Evolutionary conservation across 2,888 invertebrate genomes (phyloP), one percentile per base, ranked within the genome.

Genomic region (Drosophila antonietae): DNA sequence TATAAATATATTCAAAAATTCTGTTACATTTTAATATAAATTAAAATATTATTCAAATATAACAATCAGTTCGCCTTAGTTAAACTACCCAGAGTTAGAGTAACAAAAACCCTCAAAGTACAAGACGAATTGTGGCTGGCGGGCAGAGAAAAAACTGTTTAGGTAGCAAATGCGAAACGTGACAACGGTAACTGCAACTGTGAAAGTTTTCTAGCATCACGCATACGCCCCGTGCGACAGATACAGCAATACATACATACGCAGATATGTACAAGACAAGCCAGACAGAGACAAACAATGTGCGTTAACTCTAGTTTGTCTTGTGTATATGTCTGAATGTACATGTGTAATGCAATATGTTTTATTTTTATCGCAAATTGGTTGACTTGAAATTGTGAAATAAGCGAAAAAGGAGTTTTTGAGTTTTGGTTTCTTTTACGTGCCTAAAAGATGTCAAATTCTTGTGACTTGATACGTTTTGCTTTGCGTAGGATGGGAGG

Each of bases 361-460:
- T 85, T 83, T 85, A 78, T 81, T 83, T 83, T 84, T 85, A 84
- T 85, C 85, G 74, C 83, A 85, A 81, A 84, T 84, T 84, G 85
- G 80, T 85, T 75, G 81, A 78, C 73, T 81, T 69, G 68, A 55
- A 60, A 49, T 10, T n/a, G 55, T 41, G 39, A 55, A 41, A 55
- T 39, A 39, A 39, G 28, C 39, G 39, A 9, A 35, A 6, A 35
- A 23, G 20, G 41, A 39, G 41, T 9, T 23, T 37, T 43, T 28
- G 33, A 61, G 60, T 55, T 41, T 49, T 52, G 37, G 31, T 58
- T 63, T 71, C 70, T 66, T 68, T 76, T 70, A 80, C 80, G 69
- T 72, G 75, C 68, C 71, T 58, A 57, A 71, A 75, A 63, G 44
- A 60, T 69, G 49, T 53, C 63, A 61, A 68, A 64, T 14, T 60